These are phyloP conservation scores for Acleris literana DNA, from an alignment of 2,888 invertebrate genomes.

Conservation along the genomic window DNA sequence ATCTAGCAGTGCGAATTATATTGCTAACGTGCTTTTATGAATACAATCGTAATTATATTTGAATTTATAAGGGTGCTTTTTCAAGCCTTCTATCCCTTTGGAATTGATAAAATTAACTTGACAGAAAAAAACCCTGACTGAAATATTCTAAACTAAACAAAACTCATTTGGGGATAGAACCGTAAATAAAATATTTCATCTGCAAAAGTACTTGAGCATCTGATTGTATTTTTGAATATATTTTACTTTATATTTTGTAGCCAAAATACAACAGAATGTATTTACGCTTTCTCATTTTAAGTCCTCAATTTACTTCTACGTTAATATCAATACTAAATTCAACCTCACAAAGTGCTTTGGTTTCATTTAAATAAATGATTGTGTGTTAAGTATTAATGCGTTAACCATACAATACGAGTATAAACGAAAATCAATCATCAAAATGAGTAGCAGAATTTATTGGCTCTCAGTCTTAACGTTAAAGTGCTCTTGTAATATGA, in stretches of 20 bases:
- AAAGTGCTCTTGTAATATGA: background rate
- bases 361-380: background rate
- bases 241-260: no score
- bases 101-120: background rate
- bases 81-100: background rate
- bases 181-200: constrained; percentile 4
- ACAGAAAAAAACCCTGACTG: background rate
- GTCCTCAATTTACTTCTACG: background rate
- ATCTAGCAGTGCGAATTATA: no score
- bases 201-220: background rate
- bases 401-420: no score
- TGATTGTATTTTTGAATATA: background rate
- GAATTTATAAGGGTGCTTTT: background rate
- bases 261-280: background rate
- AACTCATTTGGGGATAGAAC: background rate
- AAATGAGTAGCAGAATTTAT: constrained; percentile 1
- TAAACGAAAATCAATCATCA: background rate
- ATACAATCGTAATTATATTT: background rate
- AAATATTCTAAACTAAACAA: no score
- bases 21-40: no score
- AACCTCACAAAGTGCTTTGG: background rate
- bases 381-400: no score
- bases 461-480: background rate
- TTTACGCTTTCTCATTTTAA: background rate
- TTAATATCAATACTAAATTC: background rate